A percentile compares a stretch with the other conserved stretches of the same genome.
phyloP scores from a whole-genome alignment of 2,888 invertebrate species.

The Suillia variegata region DNA sequence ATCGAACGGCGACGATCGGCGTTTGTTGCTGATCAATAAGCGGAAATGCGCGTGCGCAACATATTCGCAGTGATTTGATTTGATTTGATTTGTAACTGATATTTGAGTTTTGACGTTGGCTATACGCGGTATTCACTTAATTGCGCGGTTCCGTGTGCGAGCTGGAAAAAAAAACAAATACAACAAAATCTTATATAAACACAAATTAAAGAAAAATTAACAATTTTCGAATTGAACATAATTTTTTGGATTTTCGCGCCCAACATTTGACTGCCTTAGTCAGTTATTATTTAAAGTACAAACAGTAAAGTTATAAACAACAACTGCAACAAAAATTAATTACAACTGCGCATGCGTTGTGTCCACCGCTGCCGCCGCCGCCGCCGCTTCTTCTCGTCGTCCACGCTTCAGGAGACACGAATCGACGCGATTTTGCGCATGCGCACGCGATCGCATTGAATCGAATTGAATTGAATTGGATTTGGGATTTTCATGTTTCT shows the following conservation, averaged over 20 bases:
- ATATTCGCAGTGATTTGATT: no score
- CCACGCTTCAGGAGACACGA: no score
- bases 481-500: slow-evolving; percentile 26
- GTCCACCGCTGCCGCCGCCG: neutral
- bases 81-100: no score
- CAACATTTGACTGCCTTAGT: neutral
- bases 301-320: no score
- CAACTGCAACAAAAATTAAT: no score
- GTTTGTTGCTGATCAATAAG: neutral
- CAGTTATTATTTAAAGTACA: no score
- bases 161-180: neutral
- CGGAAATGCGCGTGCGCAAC: slow-evolving; percentile 1
- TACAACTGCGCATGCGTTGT: neutral
- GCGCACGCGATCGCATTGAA: slow-evolving; percentile 30
- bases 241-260: no score
- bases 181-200: no score
- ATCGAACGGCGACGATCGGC: neutral
- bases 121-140: no score
- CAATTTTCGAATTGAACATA: neutral
- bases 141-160: no score
- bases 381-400: neutral
- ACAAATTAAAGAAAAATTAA: neutral
- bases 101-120: no score
- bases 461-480: neutral
- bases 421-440: slow-evolving; percentile 9